A percentile compares a stretch with the other conserved stretches of the same genome.
These are phyloP conservation scores for Batillaria attramentaria DNA, from an alignment of 1,140 invertebrate species.

Conservation along the genomic window DNA sequence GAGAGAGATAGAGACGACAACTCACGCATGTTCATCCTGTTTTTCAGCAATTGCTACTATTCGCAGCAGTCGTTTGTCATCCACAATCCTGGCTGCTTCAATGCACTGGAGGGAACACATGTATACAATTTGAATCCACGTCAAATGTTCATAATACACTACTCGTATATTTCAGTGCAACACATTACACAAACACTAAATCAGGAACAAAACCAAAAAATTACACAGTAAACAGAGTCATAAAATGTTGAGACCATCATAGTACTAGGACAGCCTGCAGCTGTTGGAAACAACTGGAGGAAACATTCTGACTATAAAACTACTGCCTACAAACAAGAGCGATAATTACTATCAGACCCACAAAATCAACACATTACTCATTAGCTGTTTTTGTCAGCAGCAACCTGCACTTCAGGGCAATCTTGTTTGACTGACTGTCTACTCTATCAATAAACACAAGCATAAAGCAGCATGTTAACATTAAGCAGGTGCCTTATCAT, in stretches of 20 bases:
- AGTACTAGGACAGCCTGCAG: neutral
- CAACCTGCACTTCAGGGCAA: too few species aligned
- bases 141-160: neutral
- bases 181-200: neutral
- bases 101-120: constrained; percentile 37
- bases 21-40: constrained; percentile 61
- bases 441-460: too few species aligned
- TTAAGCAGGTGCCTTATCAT: too few species aligned
- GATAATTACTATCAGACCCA: too few species aligned
- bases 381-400: too few species aligned
- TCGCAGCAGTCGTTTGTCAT: constrained; percentile 37
- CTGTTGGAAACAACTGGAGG: neutral
- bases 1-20: constrained; percentile 19
- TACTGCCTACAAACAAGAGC: too few species aligned
- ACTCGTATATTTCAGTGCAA: constrained; percentile 31
- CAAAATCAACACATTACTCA: too few species aligned
- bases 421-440: too few species aligned
- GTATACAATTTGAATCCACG: neutral
- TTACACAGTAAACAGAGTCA: neutral
- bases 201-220: neutral
- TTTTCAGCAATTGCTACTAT: constrained; percentile 52
- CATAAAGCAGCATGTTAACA: too few species aligned
- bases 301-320: neutral
- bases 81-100: constrained; percentile 36
- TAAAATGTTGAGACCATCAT: neutral